These are phyloP conservation scores for Cremastobaeus sp. DNA, from an alignment of 2,888 invertebrate species.

Conservation along the genomic window DNA sequence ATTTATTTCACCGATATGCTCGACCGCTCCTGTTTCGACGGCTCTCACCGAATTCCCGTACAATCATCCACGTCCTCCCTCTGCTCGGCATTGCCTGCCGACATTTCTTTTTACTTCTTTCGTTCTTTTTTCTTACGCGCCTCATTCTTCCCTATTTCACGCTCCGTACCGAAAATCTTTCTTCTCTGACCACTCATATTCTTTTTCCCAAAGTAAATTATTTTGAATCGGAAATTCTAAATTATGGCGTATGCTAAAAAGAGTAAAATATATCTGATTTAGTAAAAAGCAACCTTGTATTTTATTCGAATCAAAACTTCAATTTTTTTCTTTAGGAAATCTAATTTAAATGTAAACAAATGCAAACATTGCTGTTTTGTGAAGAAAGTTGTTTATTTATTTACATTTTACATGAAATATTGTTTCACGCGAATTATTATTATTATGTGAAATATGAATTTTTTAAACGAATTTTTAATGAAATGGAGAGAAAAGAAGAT, in stretches of 20 bases:
- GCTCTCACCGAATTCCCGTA: constrained; percentile 52
- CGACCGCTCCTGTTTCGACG: constrained; percentile 55
- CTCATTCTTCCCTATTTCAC: constrained; percentile 56
- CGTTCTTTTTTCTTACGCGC: constrained; percentile 32
- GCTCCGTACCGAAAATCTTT: constrained; percentile 42
- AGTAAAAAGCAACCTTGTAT: too few species aligned
- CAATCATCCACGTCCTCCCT: constrained; percentile 47
- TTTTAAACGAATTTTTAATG: too few species aligned
- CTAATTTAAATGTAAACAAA: too few species aligned
- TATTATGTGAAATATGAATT: too few species aligned
- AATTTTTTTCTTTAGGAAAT: too few species aligned
- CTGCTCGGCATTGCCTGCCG: constrained; percentile 24
- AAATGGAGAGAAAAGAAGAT: too few species aligned
- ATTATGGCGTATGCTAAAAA: neutral
- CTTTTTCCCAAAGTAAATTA: constrained; percentile 19
- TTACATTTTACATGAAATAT: too few species aligned
- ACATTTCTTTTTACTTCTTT: constrained; percentile 36
- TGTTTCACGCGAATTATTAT: too few species aligned
- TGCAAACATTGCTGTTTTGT: too few species aligned
- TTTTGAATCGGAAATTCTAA: constrained; percentile 5
- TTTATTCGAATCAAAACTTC: too few species aligned
- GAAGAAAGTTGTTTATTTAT: too few species aligned
- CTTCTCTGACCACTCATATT: constrained; percentile 16
- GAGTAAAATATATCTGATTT: neutral
- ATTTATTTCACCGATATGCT: constrained; percentile 58